Base-by-base conservation (phyloP, 2,888 invertebrate species). In the Acanthosepion lycidas region DNA sequence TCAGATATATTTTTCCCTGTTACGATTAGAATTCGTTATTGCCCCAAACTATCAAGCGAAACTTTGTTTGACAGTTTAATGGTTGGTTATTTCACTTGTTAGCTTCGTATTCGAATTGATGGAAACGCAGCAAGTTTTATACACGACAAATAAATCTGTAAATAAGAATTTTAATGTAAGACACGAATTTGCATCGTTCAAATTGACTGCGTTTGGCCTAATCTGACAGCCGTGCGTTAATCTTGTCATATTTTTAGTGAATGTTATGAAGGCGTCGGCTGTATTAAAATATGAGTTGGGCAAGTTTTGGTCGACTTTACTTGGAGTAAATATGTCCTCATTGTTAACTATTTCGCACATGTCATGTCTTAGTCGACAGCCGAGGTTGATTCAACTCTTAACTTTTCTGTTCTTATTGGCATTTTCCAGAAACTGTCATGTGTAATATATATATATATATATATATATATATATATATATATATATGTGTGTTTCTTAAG, bases 31-130 rank as follows among this genome's bases (percentile, higher is more conserved):
- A n/a, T n/a, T n/a, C n/a, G 8, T 78, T 78, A 78, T 15, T 78
- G 78, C n/a, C 78, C 33, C 78, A 23, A 78, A 28, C 28, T 78
- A 28, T 78, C 28, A n/a, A 78, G 78, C 78, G n/a, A 78, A 78
- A 78, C 78, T 78, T 78, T 33, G n/a, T 78, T 78, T 78, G 78
- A 78, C 78, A 78, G 78, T 78, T 78, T n/a, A 78, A 78, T 78
- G 78, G n/a, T 78, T 78, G 12, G 78, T 78, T 18, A 33, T 33
- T 78, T 78, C 78, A 78, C n/a, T 78, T 33, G n/a, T n/a, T 33
- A n/a, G n/a, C 12, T 78, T 78, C 15, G 33, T 15, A 78, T 33
- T 5, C 5, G n/a, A 78, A 33, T 15, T 33, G 78, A 78, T 15
- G n/a, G 78, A 33, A 78, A 78, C 6, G 2, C 12, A 78, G 12